These are phyloP conservation scores for Caenorhabditis becei DNA, from an alignment of 2,888 invertebrate species.

Conservation along the genomic window DNA sequence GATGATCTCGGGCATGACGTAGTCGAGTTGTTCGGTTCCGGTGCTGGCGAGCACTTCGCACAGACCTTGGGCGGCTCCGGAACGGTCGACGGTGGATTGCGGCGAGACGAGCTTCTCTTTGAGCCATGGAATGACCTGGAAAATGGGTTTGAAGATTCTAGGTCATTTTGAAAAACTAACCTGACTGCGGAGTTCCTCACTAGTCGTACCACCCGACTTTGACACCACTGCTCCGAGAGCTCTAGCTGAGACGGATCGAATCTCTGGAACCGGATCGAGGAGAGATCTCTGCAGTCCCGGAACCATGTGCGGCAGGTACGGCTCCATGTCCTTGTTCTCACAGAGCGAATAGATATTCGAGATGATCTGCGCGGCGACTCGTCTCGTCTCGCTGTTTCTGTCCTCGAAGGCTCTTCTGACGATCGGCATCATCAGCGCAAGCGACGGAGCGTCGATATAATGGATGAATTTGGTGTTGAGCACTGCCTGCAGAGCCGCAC, in stretches of 20 bases:
- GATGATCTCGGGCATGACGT: slow-evolving; percentile 89
- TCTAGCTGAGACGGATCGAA: slow-evolving; percentile 94
- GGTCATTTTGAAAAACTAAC: no score
- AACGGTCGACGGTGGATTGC: slow-evolving; percentile 93
- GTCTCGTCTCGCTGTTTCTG: slow-evolving; percentile 96
- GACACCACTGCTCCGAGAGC: slow-evolving; percentile 84
- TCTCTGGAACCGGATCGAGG: slow-evolving; percentile 98
- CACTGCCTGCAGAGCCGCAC: slow-evolving; percentile 63
- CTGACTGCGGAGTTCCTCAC: slow-evolving; percentile 92
- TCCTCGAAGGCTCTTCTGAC: slow-evolving; percentile 98
- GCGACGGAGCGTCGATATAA: slow-evolving; percentile 98
- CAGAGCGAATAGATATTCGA: slow-evolving; percentile 99
- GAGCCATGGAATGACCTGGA: slow-evolving; percentile 93
- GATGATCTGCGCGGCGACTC: slow-evolving; percentile 99
- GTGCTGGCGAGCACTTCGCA: slow-evolving; percentile 91
- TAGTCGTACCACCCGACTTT: slow-evolving; percentile 70
- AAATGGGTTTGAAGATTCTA: no score
- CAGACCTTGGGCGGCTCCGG: slow-evolving; percentile 92
- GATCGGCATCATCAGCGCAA: slow-evolving; percentile 99
- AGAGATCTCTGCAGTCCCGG: slow-evolving; percentile 96
- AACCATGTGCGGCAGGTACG: slow-evolving; percentile 95
- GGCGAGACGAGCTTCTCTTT: slow-evolving; percentile 98
- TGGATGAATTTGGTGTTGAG: slow-evolving; percentile 90
- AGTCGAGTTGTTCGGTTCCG: slow-evolving; percentile 94
- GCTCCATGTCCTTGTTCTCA: slow-evolving; percentile 97